Conservation (phyloP, 2,113 vertebrate species). For the Myiopsitta monachus region DNA sequence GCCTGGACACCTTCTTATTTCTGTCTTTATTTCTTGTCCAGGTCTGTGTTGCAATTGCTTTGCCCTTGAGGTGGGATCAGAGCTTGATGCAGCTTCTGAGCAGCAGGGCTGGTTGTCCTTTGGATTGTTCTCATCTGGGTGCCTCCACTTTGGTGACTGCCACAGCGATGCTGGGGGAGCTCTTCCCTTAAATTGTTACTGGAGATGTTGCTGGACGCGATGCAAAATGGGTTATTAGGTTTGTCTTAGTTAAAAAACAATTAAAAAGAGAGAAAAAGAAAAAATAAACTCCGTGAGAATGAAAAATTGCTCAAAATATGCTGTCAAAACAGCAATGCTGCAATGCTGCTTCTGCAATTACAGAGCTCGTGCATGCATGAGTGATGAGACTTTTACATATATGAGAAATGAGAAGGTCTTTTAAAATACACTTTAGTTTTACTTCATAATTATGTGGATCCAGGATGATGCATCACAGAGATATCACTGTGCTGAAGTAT, state of each 20-base stretch:
- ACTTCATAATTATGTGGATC: constrained; percentile 1
- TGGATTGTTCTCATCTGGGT: background rate
- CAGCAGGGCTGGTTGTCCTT: background rate
- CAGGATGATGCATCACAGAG: constrained; percentile 8
- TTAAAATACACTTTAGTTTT: constrained; percentile 36
- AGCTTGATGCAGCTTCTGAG: background rate
- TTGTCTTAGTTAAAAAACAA: background rate
- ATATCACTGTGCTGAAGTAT: background rate
- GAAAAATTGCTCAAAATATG: background rate
- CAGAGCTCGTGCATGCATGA: background rate
- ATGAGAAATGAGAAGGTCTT: constrained; percentile 6
- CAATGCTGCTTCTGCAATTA: background rate
- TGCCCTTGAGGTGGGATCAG: background rate
- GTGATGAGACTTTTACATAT: background rate
- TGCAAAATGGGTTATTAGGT: background rate
- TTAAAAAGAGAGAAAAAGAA: background rate
- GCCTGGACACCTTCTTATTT: background rate
- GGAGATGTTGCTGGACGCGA: background rate
- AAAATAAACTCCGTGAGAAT: background rate
- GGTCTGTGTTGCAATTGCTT: background rate
- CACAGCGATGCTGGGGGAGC: background rate
- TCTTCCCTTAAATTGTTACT: background rate
- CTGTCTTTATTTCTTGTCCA: background rate
- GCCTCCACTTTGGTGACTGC: background rate
- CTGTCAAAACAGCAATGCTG: constrained; percentile 5